Percentiles rank a stretch among this genome's conserved stretches.
These are phyloP conservation scores for Mesorhabditis sp. DNA, from an alignment of 2,888 invertebrate species.

Conservation along the genomic window DNA sequence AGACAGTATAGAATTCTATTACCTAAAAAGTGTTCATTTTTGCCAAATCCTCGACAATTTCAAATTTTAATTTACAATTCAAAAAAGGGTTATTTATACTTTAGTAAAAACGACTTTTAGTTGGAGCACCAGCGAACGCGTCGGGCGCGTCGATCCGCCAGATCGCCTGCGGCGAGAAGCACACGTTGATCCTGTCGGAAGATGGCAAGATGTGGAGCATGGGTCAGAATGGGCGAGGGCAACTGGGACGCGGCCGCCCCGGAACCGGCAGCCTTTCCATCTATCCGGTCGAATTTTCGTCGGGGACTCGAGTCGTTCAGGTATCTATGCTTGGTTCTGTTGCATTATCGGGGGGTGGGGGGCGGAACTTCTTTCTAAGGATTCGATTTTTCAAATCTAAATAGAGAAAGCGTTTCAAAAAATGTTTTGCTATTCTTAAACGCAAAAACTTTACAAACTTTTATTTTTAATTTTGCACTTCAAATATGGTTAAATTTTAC, in stretches of 20 bases:
- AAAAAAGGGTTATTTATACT: too few relatives aligned
- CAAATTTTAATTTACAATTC: background rate
- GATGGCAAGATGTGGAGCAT: slow-evolving; percentile 44
- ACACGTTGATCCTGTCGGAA: slow-evolving; percentile 40
- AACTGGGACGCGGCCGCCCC: slow-evolving; percentile 32
- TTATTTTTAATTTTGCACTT: too few relatives aligned
- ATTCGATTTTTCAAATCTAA: too few relatives aligned
- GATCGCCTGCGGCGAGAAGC: slow-evolving; percentile 44
- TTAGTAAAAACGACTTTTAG: slow-evolving; percentile 15
- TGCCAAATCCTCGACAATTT: too few relatives aligned
- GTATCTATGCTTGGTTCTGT: slow-evolving; percentile 6
- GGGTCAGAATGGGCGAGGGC: slow-evolving; percentile 5
- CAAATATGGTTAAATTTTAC: too few relatives aligned
- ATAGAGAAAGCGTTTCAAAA: too few relatives aligned
- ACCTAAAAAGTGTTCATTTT: too few relatives aligned
- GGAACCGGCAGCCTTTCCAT: slow-evolving; percentile 39
- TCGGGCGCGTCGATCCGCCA: slow-evolving; percentile 27
- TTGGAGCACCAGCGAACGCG: slow-evolving; percentile 33
- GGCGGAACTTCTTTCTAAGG: too few relatives aligned
- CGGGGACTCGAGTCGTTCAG: slow-evolving; percentile 31
- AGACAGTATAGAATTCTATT: too few relatives aligned
- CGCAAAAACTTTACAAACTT: too few relatives aligned
- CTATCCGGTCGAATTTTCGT: slow-evolving; percentile 33
- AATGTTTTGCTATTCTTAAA: too few relatives aligned
- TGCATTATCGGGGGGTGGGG: too few relatives aligned